A percentile compares a stretch with the other conserved stretches of the same genome.
Evolutionary conservation across 2,113 vertebrate species (phyloP).

Genomic region (Smithornis capensis): DNA sequence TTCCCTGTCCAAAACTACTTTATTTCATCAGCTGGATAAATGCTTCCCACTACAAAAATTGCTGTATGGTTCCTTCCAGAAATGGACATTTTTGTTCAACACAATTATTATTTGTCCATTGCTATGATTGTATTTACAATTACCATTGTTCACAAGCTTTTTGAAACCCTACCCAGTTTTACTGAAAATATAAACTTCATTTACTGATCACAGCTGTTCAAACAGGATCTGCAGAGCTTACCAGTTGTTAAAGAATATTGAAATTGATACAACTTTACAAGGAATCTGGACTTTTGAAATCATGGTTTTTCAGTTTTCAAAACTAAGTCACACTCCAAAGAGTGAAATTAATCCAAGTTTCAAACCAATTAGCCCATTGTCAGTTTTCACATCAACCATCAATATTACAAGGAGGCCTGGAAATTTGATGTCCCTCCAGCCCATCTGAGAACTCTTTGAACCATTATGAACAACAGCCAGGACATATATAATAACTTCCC

Average conservation of each 20-base stretch:
- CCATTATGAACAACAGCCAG: background rate
- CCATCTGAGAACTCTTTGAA: background rate
- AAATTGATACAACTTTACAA: background rate
- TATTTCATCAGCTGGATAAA: background rate
- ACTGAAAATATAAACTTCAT: slow-evolving; percentile 21
- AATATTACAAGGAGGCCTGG: background rate
- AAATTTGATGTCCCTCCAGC: background rate
- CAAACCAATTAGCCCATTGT: background rate
- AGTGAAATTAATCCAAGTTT: background rate
- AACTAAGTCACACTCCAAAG: background rate
- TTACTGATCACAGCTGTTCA: slow-evolving; percentile 20
- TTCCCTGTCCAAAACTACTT: background rate
- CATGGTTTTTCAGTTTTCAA: background rate
- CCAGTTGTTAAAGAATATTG: background rate
- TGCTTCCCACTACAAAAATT: background rate
- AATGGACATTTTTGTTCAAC: background rate
- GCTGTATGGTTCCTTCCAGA: background rate
- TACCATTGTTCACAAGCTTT: slow-evolving; percentile 35
- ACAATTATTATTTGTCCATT: background rate
- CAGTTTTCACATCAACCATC: background rate
- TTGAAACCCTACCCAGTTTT: background rate
- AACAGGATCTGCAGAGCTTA: slow-evolving; percentile 5
- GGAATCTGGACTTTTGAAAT: background rate
- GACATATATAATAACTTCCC: background rate
- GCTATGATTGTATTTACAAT: slow-evolving; percentile 16